Evolutionary conservation across 2,113 vertebrate genomes (phyloP), one percentile per base, ranked within the genome.

Genomic region (Peromyscus maniculatus): DNA sequence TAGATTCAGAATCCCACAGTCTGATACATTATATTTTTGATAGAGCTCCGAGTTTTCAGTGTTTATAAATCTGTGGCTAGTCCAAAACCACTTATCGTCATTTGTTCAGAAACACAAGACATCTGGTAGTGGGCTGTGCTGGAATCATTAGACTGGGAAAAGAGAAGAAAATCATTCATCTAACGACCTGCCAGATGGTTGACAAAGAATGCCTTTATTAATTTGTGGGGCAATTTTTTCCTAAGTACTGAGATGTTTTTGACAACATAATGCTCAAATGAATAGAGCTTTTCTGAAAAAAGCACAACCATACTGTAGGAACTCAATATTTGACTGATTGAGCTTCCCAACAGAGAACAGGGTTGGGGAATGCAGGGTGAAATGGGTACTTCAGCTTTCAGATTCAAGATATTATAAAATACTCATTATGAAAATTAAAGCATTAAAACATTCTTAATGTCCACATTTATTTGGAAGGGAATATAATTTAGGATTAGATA

Each of bases 61-160:
- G 46, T 97, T 93, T 96, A 87, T 95, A 67, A 82, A 59, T 88
- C 62, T 95, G 89, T 87, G n/a, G 74, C 28, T 26, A 84, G 89
- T 93, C n/a, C 91, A 69, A 97, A 95, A 89, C 84, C 88, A 66
- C 67, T 95, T 91, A n/a, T 95, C 64, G 80, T 93, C 82, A 75
- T 96, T 96, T 97, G 69, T 96, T 97, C 97, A 95, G 77, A 97
- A 97, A 97, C 96, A 97, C 93, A 91, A 92, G 91, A 89, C 91
- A 96, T 0, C 0, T 95, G 90, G 90, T 89, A 24, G 79, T 89
- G 75, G 78, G 91, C 26, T 94, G 87, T 97, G 90, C 96, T 96
- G 93, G 97, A 98, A 93, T 97, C 1, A 3, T 72, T 97, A 98
- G 71, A n/a, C 94, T 97, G 57, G 66, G 57, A 62, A 19, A 4